Conservation (phyloP, 2,888 invertebrate genomes). For the Cremastinae sp. region DNA sequence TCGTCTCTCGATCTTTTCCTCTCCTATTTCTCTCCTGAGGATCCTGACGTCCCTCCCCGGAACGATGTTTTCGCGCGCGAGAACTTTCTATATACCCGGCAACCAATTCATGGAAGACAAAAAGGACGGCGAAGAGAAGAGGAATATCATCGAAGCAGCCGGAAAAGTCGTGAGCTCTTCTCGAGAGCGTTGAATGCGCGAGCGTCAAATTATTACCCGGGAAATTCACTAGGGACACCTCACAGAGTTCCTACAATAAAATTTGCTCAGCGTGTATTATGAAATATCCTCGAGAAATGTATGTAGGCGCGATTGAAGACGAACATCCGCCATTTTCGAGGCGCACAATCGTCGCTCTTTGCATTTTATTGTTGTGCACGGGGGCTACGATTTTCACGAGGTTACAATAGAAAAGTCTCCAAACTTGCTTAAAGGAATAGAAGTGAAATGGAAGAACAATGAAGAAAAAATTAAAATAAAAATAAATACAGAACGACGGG, state of each 20-base stretch:
- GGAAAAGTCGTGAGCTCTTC: conserved; percentile 6
- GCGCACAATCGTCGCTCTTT: background rate
- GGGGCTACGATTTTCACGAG: conserved; percentile 6
- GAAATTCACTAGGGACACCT: conserved; percentile 7
- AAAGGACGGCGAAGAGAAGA: conserved; percentile 6
- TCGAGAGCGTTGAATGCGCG: conserved; percentile 9
- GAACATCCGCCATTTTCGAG: background rate
- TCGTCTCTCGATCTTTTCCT: conserved; percentile 19
- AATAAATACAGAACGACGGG: too few species aligned
- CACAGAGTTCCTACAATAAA: conserved; percentile 19
- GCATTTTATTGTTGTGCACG: conserved; percentile 6
- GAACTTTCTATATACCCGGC: conserved; percentile 1
- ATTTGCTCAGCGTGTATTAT: background rate
- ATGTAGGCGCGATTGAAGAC: background rate
- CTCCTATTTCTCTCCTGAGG: background rate
- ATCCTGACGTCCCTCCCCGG: background rate
- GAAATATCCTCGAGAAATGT: conserved; percentile 7
- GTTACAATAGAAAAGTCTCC: conserved; percentile 2
- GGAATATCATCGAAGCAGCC: background rate
- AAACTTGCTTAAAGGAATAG: conserved; percentile 6
- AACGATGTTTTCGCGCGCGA: conserved; percentile 20
- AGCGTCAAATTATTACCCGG: conserved; percentile 5
- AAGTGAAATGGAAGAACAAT: conserved; percentile 8
- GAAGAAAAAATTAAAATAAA: background rate
- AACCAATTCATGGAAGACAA: conserved; percentile 10